Evolutionary conservation across 2,888 invertebrate species (phyloP).

Genomic region (Electrophaes corylata): DNA sequence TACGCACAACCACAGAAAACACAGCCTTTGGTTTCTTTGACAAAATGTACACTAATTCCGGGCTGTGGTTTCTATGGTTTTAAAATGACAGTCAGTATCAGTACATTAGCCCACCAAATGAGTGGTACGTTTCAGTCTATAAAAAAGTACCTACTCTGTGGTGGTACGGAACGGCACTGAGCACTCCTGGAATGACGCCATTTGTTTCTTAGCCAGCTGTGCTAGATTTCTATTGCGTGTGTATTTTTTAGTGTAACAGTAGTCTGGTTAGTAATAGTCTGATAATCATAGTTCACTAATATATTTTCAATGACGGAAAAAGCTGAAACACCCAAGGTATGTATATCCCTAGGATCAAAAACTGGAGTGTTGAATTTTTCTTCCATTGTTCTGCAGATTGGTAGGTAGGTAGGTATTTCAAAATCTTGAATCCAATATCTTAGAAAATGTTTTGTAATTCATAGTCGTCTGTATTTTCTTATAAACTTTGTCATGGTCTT

Average conservation of each 20-base stretch:
- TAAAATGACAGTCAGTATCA: too few relatives aligned
- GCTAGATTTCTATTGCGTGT: slow-evolving; percentile 20
- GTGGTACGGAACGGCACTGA: too few relatives aligned
- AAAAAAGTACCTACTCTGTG: too few relatives aligned
- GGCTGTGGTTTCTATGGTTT: too few relatives aligned
- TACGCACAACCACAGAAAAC: too few relatives aligned
- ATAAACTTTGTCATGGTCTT: neutral
- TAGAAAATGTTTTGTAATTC: slow-evolving; percentile 21
- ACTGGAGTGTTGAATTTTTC: slow-evolving; percentile 12
- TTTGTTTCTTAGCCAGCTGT: slow-evolving; percentile 47
- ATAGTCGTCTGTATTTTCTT: neutral
- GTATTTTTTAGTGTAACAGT: neutral
- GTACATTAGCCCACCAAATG: too few relatives aligned
- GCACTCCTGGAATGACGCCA: slow-evolving; percentile 38
- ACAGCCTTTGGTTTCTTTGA: too few relatives aligned
- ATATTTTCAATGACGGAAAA: slow-evolving; percentile 63
- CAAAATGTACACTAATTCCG: too few relatives aligned
- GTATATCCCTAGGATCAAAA: slow-evolving; percentile 42
- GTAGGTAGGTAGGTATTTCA: slow-evolving; percentile 23
- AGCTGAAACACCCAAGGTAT: slow-evolving; percentile 62
- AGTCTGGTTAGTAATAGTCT: slow-evolving; percentile 9
- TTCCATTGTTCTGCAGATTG: slow-evolving; percentile 64
- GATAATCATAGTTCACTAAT: slow-evolving; percentile 3
- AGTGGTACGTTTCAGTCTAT: too few relatives aligned
- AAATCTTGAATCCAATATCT: slow-evolving; percentile 50